Evolutionary conservation across 2,113 vertebrate species (phyloP).

Genomic region (Verasper variegatus): DNA sequence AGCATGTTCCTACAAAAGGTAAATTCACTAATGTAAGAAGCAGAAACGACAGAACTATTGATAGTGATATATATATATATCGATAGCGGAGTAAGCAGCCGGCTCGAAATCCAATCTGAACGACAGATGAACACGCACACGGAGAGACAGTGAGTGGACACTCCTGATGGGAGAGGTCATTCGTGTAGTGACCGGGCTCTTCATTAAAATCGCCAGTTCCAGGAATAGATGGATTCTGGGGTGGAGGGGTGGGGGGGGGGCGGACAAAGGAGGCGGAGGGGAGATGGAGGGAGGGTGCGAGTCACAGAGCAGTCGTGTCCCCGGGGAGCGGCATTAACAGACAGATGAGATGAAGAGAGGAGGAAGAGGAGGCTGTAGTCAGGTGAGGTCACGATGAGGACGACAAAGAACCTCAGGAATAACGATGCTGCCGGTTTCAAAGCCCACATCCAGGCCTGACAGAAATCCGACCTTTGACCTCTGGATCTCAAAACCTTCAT

Average conservation of each 20-base stretch:
- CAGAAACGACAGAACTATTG: too few species aligned
- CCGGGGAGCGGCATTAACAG: constrained; percentile 68
- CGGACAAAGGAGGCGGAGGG: constrained; percentile 35
- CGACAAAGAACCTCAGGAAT: constrained; percentile 55
- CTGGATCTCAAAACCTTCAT: neutral
- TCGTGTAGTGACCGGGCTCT: constrained; percentile 57
- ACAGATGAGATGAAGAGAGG: constrained; percentile 67
- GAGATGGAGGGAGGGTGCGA: constrained; percentile 26
- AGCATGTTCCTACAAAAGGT: too few species aligned
- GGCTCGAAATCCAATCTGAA: neutral
- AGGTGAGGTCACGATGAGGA: constrained; percentile 72
- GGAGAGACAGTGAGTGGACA: neutral
- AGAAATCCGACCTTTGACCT: constrained; percentile 35
- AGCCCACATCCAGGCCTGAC: constrained; percentile 11
- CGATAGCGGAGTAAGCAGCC: too few species aligned
- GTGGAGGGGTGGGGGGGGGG: neutral
- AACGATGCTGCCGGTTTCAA: constrained; percentile 4
- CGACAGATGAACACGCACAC: neutral
- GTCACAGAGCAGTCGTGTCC: constrained; percentile 47
- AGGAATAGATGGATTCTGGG: constrained; percentile 61
- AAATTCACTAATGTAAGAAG: too few species aligned
- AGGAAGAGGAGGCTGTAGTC: constrained; percentile 48
- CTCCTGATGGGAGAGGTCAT: constrained; percentile 58
- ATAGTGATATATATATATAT: too few species aligned
- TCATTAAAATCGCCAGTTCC: constrained; percentile 80